Evolutionary conservation across 2,888 invertebrate species (phyloP).

Genomic region (Eilema griseolum): DNA sequence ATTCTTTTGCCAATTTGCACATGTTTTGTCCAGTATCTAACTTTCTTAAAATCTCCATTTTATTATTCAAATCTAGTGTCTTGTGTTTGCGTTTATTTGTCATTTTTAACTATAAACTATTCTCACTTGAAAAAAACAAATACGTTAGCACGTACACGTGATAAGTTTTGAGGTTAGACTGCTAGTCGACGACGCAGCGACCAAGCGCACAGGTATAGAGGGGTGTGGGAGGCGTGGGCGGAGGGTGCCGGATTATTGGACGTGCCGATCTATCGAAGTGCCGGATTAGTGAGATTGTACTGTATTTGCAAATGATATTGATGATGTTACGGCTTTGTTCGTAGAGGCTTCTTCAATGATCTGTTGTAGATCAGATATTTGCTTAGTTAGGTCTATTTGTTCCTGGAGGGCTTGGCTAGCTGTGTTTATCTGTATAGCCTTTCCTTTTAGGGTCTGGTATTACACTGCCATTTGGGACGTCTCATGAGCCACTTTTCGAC

Average conservation of each 20-base stretch:
- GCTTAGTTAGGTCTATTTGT: no score
- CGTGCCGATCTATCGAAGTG: constrained; percentile 32
- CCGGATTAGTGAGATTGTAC: constrained; percentile 33
- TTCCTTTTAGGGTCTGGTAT: no score
- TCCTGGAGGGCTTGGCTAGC: no score
- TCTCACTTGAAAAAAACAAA: constrained; percentile 26
- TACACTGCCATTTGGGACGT: no score
- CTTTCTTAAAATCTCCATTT: constrained; percentile 50
- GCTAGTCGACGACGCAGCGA: constrained; percentile 31
- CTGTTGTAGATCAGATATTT: no score
- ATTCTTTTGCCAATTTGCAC: constrained; percentile 49
- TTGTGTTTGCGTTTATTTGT: constrained; percentile 21
- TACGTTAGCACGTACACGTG: constrained; percentile 20
- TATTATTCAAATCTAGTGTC: constrained; percentile 30
- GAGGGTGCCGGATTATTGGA: constrained; percentile 35
- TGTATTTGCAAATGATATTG: background rate
- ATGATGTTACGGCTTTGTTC: no score
- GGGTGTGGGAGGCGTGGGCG: constrained; percentile 30
- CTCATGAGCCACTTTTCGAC: no score
- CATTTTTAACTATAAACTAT: constrained; percentile 27
- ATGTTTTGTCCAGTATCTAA: constrained; percentile 51
- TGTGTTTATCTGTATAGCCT: no score
- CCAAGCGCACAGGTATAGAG: constrained; percentile 28
- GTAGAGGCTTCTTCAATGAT: no score
- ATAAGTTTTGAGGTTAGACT: constrained; percentile 34